A percentile compares a stretch with the other conserved stretches of the same genome.
phyloP scores from a whole-genome alignment of 1,140 invertebrate genomes.

The Drosophila navojoa region DNA sequence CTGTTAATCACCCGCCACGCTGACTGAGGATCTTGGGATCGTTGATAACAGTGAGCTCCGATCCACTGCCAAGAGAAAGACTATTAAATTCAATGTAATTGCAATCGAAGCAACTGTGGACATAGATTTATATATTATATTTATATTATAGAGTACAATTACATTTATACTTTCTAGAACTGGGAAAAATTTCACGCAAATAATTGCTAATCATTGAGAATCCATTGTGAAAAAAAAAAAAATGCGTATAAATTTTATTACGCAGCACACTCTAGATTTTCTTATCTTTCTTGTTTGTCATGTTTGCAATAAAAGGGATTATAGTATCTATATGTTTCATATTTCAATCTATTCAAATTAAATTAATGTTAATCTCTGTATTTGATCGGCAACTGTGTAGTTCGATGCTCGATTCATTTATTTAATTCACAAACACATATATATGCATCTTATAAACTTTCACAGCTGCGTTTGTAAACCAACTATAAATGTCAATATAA shows the following conservation, averaged over 20 bases:
- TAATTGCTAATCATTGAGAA: not conserved
- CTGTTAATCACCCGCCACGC: conserved; percentile 30
- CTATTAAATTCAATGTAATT: conserved; percentile 1
- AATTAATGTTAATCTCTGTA: not conserved
- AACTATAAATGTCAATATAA: not conserved
- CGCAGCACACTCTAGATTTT: conserved; percentile 7
- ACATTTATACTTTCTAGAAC: not conserved
- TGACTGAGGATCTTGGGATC: conserved; percentile 27
- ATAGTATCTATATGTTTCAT: not conserved
- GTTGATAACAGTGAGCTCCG: conserved; percentile 23
- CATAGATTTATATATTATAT: not conserved
- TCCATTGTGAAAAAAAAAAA: not conserved
- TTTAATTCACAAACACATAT: not conserved
- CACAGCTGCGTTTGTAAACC: not conserved
- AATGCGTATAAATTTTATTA: conserved; percentile 8
- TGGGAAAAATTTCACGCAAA: not conserved
- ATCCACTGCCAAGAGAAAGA: conserved; percentile 12
- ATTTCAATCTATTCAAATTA: not conserved
- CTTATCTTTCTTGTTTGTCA: conserved; percentile 3
- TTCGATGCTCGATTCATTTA: not conserved
- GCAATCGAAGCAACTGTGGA: not conserved
- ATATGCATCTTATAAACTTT: not conserved
- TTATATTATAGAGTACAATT: not conserved
- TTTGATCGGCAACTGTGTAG: not conserved
- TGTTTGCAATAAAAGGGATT: conserved; percentile 10